Percentiles rank a stretch among this genome's conserved stretches.
Evolutionary conservation across 2,113 vertebrate genomes (phyloP).

Genomic region (Coturnix japonica): DNA sequence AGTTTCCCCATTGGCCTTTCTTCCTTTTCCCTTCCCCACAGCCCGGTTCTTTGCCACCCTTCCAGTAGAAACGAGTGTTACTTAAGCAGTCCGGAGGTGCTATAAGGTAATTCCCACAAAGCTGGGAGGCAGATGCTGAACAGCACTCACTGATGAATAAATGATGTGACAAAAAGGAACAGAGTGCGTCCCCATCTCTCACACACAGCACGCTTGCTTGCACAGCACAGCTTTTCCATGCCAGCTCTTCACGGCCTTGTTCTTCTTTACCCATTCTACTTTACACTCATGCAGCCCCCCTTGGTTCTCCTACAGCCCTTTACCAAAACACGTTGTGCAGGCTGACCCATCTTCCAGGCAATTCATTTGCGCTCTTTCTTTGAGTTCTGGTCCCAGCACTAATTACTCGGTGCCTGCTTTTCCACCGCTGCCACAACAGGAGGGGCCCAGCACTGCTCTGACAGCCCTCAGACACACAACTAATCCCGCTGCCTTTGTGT

Average conservation of each 20-base stretch:
- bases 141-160: slow-evolving; percentile 43
- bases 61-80: background rate
- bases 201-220: background rate
- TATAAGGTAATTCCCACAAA: background rate
- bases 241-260: background rate
- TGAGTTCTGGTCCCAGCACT: background rate
- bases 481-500: background rate
- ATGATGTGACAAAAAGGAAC: slow-evolving; percentile 35
- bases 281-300: background rate
- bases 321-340: background rate
- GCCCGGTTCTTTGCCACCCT: background rate
- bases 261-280: background rate
- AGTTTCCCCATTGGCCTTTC: background rate
- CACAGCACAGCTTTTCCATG: background rate
- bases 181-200: background rate
- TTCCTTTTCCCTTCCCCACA: background rate
- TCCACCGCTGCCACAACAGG: background rate
- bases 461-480: background rate
- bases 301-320: background rate
- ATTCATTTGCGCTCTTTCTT: background rate
- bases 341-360: background rate
- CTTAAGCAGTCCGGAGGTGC: background rate
- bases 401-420: background rate
- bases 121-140: background rate
- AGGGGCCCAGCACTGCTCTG: background rate